Evolutionary conservation across 2,797 vertebrate genomes (phyloP).

Genomic region (Oreortyx pictus): DNA sequence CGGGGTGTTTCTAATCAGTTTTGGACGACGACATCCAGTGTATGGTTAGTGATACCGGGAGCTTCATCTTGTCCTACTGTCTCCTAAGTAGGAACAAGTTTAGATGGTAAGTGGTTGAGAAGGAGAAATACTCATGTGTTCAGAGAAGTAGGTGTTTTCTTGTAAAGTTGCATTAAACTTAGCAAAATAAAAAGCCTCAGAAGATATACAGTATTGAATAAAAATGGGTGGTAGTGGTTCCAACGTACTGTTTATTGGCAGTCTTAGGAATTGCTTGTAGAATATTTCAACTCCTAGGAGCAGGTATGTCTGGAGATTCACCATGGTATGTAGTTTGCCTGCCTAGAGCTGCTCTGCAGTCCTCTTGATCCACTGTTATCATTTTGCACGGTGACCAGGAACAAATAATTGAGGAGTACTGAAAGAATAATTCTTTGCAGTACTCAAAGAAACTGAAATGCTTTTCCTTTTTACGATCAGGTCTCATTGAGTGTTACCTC

Average conservation of each 20-base stretch:
- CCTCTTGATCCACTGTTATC: neutral
- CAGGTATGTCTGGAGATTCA: no score
- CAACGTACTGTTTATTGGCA: no score
- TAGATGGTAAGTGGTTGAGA: neutral
- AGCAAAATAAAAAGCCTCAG: neutral
- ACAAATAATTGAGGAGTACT: neutral
- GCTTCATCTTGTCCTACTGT: neutral
- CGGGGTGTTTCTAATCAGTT: neutral
- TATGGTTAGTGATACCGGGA: neutral
- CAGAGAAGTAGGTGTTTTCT: neutral
- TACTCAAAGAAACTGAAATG: neutral
- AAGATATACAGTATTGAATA: neutral
- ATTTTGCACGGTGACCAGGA: neutral
- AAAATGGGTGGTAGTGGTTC: neutral
- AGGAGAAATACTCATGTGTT: neutral
- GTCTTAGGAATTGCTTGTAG: no score
- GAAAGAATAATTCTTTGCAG: neutral
- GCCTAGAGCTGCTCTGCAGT: neutral
- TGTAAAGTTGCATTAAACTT: neutral
- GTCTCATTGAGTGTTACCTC: slow-evolving; percentile 97
- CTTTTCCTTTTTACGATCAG: slow-evolving; percentile 71
- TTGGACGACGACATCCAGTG: accelerated
- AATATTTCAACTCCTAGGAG: neutral
- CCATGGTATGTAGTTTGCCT: neutral
- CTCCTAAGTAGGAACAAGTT: neutral